These are phyloP conservation scores for Hydrochoerus hydrochaeris DNA, from an alignment of 2,113 vertebrate genomes.

Conservation along the genomic window DNA sequence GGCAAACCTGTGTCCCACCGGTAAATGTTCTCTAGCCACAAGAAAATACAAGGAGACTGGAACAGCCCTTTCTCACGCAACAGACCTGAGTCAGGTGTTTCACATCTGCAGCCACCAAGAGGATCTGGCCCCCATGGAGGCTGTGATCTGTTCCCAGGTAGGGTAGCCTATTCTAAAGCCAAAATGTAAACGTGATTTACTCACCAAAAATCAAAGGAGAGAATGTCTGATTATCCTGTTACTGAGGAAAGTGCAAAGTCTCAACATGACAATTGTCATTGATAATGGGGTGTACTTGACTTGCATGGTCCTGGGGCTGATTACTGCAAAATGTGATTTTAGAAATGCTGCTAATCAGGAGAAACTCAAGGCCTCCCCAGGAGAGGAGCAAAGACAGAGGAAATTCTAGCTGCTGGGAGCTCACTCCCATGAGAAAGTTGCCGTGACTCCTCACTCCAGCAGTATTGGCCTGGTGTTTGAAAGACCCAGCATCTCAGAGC, in stretches of 20 bases:
- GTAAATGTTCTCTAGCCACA: background rate
- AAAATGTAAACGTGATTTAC: constrained; percentile 48
- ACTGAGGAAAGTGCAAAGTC: background rate
- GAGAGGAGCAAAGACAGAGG: background rate
- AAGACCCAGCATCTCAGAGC: background rate
- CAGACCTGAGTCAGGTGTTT: background rate
- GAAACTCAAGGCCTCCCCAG: background rate
- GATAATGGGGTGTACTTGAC: constrained; percentile 30
- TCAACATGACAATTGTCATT: constrained; percentile 48
- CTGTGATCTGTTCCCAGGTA: constrained; percentile 34
- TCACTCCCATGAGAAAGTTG: background rate
- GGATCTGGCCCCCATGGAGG: background rate
- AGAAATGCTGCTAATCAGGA: constrained; percentile 61
- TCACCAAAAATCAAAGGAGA: constrained; percentile 73
- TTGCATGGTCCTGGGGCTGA: constrained; percentile 10
- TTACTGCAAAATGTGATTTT: constrained; percentile 45
- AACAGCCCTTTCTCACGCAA: background rate
- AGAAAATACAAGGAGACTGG: background rate
- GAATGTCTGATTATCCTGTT: background rate
- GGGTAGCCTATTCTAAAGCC: constrained; percentile 12
- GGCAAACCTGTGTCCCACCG: background rate
- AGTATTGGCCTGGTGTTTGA: background rate
- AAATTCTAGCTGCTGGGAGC: background rate
- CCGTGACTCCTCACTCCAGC: background rate
- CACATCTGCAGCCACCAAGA: constrained; percentile 52